Evolutionary conservation across 2,888 invertebrate genomes (phyloP).

Genomic region (Diaprepes abbreviatus): DNA sequence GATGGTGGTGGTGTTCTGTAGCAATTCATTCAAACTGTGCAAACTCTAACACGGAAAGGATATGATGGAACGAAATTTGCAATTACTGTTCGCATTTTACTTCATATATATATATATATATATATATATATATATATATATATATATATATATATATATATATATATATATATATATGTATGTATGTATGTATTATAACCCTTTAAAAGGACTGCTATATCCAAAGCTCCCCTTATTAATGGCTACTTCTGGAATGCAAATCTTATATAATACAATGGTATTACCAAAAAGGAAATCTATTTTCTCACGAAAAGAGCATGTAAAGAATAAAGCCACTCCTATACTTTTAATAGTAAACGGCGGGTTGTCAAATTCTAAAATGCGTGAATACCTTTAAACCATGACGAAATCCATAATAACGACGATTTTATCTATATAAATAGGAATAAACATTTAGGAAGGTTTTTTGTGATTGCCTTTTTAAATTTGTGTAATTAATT

Average conservation of each 20-base stretch:
- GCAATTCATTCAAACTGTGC: too few relatives aligned
- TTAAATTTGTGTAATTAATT: constrained; percentile 7
- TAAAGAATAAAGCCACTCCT: constrained; percentile 22
- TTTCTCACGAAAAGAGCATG: constrained; percentile 18
- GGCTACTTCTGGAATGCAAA: constrained; percentile 18
- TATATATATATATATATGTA: too few relatives aligned
- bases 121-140: too few relatives aligned
- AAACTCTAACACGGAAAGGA: too few relatives aligned
- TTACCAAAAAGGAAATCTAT: constrained; percentile 15
- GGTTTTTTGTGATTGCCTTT: constrained; percentile 12
- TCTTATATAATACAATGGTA: constrained; percentile 33
- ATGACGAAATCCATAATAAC: constrained; percentile 10
- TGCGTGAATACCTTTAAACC: constrained; percentile 8
- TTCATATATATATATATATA: too few relatives aligned
- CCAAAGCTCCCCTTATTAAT: too few relatives aligned
- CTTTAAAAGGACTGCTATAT: too few relatives aligned
- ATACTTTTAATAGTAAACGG: constrained; percentile 17
- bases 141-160: too few relatives aligned
- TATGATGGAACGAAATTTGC: too few relatives aligned
- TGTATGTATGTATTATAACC: too few relatives aligned
- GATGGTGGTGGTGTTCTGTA: too few relatives aligned
- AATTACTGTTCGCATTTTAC: too few relatives aligned
- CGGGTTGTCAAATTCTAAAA: constrained; percentile 22
- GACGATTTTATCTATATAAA: constrained; percentile 20
- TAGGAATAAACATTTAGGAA: constrained; percentile 1